Conservation (phyloP, 2,888 invertebrate species). For the Polyommatus iphigenia region DNA sequence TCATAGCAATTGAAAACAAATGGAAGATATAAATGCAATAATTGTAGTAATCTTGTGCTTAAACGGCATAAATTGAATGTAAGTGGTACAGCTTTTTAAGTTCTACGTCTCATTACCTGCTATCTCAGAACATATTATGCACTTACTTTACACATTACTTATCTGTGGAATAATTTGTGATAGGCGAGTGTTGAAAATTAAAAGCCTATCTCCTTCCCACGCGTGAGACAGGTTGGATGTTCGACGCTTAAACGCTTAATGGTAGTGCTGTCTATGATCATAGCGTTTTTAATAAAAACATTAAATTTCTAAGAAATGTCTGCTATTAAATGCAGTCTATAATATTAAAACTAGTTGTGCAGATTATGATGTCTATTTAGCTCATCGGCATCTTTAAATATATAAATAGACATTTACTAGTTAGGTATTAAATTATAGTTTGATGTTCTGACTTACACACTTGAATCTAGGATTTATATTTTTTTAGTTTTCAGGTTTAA, state of each 20-base stretch:
- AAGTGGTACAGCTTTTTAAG: slow-evolving; percentile 22
- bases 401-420: not conserved
- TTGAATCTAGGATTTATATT: too few species aligned
- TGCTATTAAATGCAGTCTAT: slow-evolving; percentile 9
- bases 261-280: slow-evolving; percentile 31
- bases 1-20: slow-evolving; percentile 6
- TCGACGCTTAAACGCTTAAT: slow-evolving; percentile 53
- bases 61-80: slow-evolving; percentile 12
- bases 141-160: slow-evolving; percentile 55
- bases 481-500: too few species aligned
- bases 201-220: slow-evolving; percentile 73
- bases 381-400: not conserved
- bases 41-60: slow-evolving; percentile 16
- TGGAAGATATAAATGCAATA: slow-evolving; percentile 15
- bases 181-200: slow-evolving; percentile 71
- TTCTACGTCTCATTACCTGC: slow-evolving; percentile 31
- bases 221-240: slow-evolving; percentile 58
- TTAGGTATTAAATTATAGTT: too few species aligned
- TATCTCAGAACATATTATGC: slow-evolving; percentile 49
- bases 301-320: slow-evolving; percentile 19
- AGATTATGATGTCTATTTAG: slow-evolving; percentile 14
- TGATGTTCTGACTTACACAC: too few species aligned
- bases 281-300: slow-evolving; percentile 30
- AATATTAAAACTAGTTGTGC: slow-evolving; percentile 9
- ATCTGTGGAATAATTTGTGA: slow-evolving; percentile 52